phyloP scores from a whole-genome alignment of 2,888 invertebrate genomes.

The Corbicula japonica region DNA sequence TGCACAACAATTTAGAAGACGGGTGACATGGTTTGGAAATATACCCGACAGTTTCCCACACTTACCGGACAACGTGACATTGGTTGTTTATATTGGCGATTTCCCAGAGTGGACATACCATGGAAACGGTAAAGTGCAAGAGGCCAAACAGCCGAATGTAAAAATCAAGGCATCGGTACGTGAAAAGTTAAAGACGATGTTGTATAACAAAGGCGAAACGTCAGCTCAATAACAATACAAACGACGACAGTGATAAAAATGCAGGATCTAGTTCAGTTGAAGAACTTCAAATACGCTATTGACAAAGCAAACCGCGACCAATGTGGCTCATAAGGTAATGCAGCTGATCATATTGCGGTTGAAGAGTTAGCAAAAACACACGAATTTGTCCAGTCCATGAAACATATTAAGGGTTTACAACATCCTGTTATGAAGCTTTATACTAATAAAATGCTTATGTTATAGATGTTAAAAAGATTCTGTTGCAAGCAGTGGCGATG shows the following conservation, averaged over 20 bases:
- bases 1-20: no score
- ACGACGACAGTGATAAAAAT: conserved; percentile 30
- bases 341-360: conserved; percentile 24
- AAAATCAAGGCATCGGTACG: conserved; percentile 7
- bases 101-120: conserved; percentile 2
- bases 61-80: no score
- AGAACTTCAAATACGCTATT: conserved; percentile 11
- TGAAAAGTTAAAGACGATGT: neutral
- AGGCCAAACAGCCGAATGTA: conserved; percentile 8
- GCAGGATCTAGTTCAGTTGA: conserved; percentile 28
- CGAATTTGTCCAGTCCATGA: conserved; percentile 35
- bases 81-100: no score
- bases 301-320: neutral
- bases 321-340: neutral
- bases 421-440: conserved; percentile 35
- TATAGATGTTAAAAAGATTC: conserved; percentile 17
- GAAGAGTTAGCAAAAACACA: conserved; percentile 38
- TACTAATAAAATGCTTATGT: conserved; percentile 28
- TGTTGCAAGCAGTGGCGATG: conserved; percentile 31
- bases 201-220: neutral
- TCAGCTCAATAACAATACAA: neutral
- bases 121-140: conserved; percentile 1
- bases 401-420: conserved; percentile 20
- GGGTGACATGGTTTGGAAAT: no score
- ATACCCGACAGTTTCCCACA: no score